Conservation (phyloP, 2,797 vertebrate species). For the Perodicticus potto region DNA sequence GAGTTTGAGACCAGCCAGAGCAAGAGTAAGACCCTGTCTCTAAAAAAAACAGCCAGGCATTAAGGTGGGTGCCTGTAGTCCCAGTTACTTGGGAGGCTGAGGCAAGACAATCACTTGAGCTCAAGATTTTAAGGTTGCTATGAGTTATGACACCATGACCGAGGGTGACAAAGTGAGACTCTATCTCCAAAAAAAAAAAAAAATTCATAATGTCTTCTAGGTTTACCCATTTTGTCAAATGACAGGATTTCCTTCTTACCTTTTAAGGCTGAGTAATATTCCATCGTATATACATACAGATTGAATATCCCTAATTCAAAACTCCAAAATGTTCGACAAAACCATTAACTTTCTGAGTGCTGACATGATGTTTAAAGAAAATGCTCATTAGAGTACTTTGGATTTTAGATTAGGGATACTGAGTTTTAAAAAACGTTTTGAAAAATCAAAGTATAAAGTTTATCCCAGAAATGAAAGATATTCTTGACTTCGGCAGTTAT, state of each 20-base stretch:
- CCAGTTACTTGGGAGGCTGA: too few relatives aligned
- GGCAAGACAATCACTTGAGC: too few relatives aligned
- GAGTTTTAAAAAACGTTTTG: background rate
- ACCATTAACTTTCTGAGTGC: background rate
- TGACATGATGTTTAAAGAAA: background rate
- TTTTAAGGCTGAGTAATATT: background rate
- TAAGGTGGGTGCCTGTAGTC: too few relatives aligned
- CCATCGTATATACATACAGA: background rate
- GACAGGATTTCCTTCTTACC: background rate
- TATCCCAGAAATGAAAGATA: conserved; percentile 43
- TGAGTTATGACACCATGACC: too few relatives aligned
- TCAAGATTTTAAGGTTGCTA: too few relatives aligned
- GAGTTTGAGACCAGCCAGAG: too few relatives aligned
- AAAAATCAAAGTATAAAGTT: conserved; percentile 17
- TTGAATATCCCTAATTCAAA: background rate
- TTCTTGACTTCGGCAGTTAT: conserved; percentile 5
- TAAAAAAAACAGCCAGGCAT: too few relatives aligned
- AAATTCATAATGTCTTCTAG: background rate
- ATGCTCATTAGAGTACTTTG: background rate
- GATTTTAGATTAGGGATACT: background rate
- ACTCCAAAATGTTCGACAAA: background rate
- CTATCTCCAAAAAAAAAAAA: too few relatives aligned
- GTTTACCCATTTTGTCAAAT: background rate
- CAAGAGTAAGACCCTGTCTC: too few relatives aligned
- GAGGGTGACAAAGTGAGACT: too few relatives aligned